phyloP scores from a whole-genome alignment of 2,797 vertebrate species.

The Halcyon badia region DNA sequence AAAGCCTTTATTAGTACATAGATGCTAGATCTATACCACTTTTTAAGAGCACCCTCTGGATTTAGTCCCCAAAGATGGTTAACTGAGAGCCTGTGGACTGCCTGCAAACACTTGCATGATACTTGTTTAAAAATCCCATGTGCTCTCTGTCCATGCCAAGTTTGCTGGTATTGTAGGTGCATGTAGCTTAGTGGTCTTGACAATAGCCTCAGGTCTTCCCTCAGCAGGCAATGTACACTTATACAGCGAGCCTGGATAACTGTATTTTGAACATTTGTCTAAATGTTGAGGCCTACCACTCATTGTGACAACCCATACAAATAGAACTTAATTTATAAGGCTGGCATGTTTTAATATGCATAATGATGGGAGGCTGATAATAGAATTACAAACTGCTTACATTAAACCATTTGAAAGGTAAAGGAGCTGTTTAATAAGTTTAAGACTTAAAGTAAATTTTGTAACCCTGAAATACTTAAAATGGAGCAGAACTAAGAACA shows the following conservation, averaged over 20 bases:
- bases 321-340: not conserved
- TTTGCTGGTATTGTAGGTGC: not conserved
- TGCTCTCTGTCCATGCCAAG: fast-evolving
- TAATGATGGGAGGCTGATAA: not conserved
- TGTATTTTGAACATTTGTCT: not conserved
- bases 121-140: not conserved
- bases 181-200: not conserved
- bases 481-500: not conserved
- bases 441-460: not conserved
- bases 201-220: not conserved
- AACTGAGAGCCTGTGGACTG: too few species aligned
- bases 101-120: fast-evolving
- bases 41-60: not conserved
- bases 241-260: not conserved
- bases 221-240: not conserved
- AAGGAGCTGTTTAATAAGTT: not conserved
- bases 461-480: not conserved
- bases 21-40: not conserved
- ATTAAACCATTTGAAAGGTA: not conserved
- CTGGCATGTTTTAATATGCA: not conserved
- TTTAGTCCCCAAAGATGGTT: not conserved
- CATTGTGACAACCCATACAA: not conserved
- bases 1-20: not conserved
- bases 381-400: not conserved
- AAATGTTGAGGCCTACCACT: not conserved